Percentiles rank a stretch among this genome's conserved stretches.
Conservation (phyloP, 1,140 invertebrate species). For the Drosophila bipectinata region DNA sequence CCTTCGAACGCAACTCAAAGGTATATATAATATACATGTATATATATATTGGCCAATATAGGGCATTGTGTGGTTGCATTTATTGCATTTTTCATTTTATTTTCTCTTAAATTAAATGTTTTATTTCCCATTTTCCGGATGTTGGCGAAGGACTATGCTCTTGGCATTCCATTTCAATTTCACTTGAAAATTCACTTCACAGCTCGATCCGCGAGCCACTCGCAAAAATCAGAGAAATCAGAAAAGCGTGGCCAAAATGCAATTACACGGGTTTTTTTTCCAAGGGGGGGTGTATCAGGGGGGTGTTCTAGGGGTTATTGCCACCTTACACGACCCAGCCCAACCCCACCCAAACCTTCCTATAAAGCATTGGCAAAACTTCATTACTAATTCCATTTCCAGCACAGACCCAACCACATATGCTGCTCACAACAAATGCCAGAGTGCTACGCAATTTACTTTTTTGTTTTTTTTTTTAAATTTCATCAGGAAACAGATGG, state of each 20-base stretch:
- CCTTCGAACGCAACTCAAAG: background rate
- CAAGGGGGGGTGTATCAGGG: background rate
- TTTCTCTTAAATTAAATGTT: slow-evolving; percentile 47
- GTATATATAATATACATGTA: slow-evolving; percentile 10
- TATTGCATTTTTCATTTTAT: slow-evolving; percentile 43
- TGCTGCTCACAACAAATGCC: slow-evolving; percentile 6
- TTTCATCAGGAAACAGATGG: slow-evolving; percentile 12
- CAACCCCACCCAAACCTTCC: background rate
- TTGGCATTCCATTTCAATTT: slow-evolving; percentile 55
- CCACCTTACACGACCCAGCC: background rate
- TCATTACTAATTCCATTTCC: slow-evolving; percentile 63
- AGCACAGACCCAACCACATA: slow-evolving; percentile 31
- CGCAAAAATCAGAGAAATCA: slow-evolving; percentile 53
- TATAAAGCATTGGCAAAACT: slow-evolving; percentile 55
- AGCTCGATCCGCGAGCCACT: slow-evolving; percentile 29
- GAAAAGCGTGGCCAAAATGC: slow-evolving; percentile 44
- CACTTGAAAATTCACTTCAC: slow-evolving; percentile 52
- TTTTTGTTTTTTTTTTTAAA: slow-evolving; percentile 16
- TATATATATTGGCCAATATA: background rate
- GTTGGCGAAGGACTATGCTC: slow-evolving; percentile 7
- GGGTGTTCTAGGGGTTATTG: slow-evolving; percentile 1
- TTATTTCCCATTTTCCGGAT: slow-evolving; percentile 35
- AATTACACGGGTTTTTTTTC: slow-evolving; percentile 31
- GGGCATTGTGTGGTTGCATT: slow-evolving; percentile 50
- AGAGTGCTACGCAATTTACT: slow-evolving; percentile 35